phyloP scores from a whole-genome alignment of 2,888 invertebrate species.

The Phymatocera aterrima region DNA sequence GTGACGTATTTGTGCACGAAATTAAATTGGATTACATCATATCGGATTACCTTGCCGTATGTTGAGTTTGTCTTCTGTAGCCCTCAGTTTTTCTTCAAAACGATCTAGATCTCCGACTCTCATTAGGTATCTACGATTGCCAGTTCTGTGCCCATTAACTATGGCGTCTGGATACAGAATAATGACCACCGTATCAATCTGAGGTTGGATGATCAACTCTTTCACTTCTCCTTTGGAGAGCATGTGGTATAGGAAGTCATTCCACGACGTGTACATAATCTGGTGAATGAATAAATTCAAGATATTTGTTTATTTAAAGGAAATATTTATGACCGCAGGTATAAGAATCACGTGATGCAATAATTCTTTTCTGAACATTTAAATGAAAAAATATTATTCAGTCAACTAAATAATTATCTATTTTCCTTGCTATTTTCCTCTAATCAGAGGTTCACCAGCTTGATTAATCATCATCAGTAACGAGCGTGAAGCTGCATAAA shows the following conservation, averaged over 20 bases:
- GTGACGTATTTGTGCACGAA: too few relatives aligned
- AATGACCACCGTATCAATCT: constrained; percentile 90
- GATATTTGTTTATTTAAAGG: not conserved
- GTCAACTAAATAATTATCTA: too few relatives aligned
- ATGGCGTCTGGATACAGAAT: constrained; percentile 90
- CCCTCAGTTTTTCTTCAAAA: constrained; percentile 93
- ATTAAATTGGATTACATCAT: too few relatives aligned
- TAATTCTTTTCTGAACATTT: too few relatives aligned
- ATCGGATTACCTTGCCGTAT: constrained; percentile 82
- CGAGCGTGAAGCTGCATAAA: too few relatives aligned
- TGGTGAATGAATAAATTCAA: constrained; percentile 72
- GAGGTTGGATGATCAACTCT: constrained; percentile 89
- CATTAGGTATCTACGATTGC: constrained; percentile 86
- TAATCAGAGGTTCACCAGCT: too few relatives aligned
- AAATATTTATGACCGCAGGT: too few relatives aligned
- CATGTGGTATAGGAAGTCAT: constrained; percentile 97
- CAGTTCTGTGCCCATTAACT: constrained; percentile 86
- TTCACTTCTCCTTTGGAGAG: constrained; percentile 95
- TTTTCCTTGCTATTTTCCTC: too few relatives aligned
- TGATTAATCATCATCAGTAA: too few relatives aligned
- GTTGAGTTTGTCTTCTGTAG: constrained; percentile 88
- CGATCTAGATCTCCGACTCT: constrained; percentile 89
- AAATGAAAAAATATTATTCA: too few relatives aligned
- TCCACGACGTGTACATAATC: constrained; percentile 93
- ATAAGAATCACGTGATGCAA: not conserved